Conservation (phyloP, 1,140 invertebrate species). For the Hetaerina americana region DNA sequence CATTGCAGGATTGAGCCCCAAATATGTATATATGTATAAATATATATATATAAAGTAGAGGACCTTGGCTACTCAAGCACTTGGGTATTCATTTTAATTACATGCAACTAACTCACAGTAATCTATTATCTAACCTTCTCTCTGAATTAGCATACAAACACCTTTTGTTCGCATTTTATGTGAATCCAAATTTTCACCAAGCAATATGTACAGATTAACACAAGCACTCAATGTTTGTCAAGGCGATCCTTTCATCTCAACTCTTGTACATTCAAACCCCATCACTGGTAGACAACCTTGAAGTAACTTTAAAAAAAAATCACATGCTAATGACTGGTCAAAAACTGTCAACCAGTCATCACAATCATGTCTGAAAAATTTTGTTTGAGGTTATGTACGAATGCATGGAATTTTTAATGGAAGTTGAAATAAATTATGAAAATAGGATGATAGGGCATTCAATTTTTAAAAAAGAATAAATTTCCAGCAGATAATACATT, state of each 20-base stretch:
- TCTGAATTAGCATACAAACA: neutral
- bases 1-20: neutral
- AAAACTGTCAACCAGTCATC: too few species aligned
- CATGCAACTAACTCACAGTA: neutral
- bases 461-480: too few species aligned
- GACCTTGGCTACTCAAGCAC: neutral
- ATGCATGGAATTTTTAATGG: too few species aligned
- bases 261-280: neutral
- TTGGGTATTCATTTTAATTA: neutral
- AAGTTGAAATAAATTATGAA: too few species aligned
- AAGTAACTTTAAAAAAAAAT: too few species aligned
- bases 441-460: too few species aligned
- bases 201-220: neutral
- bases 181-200: neutral
- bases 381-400: too few species aligned
- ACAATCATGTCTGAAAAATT: too few species aligned
- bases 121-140: neutral
- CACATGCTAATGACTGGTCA: too few species aligned
- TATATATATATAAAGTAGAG: too few species aligned
- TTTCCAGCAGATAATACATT: too few species aligned
- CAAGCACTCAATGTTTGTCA: neutral
- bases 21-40: too few species aligned
- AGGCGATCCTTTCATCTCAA: neutral
- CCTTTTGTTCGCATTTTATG: neutral
- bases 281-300: neutral